These are phyloP conservation scores for Lucifuga dentata DNA, from an alignment of 2,113 vertebrate species.

Conservation along the genomic window DNA sequence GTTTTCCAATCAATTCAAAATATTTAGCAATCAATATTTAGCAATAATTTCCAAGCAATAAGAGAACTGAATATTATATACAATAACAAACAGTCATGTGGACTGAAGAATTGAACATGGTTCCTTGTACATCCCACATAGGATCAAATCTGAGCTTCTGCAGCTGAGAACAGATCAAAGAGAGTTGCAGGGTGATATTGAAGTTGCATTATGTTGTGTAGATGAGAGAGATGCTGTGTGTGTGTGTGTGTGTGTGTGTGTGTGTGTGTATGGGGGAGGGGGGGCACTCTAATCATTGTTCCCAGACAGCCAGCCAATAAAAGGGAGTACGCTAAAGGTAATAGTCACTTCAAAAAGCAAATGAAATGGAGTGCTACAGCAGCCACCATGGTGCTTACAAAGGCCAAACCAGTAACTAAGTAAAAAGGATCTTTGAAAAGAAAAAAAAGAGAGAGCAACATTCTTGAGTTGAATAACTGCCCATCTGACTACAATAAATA, in stretches of 20 bases:
- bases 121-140: conserved; percentile 37
- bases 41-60: background rate
- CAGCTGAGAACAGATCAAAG: conserved; percentile 36
- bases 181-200: conserved; percentile 3
- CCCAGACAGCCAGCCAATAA: conserved; percentile 47
- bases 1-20: background rate
- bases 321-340: conserved; percentile 30
- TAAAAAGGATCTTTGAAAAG: background rate
- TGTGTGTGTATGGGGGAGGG: no score
- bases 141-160: conserved; percentile 47
- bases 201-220: conserved; percentile 44
- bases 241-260: no score
- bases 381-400: conserved; percentile 4
- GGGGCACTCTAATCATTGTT: conserved; percentile 42
- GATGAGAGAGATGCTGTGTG: conserved; percentile 40
- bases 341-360: conserved; percentile 32
- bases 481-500: conserved; percentile 6
- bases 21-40: background rate
- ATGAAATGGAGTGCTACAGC: conserved; percentile 8
- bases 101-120: conserved; percentile 33
- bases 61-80: background rate
- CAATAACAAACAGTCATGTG: conserved; percentile 19
- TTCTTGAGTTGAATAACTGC: background rate
- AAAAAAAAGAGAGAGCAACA: conserved; percentile 16
- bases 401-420: background rate